A percentile compares a stretch with the other conserved stretches of the same genome.
These are phyloP conservation scores for Chloromyia formosa DNA, from an alignment of 2,888 invertebrate genomes.

Conservation along the genomic window DNA sequence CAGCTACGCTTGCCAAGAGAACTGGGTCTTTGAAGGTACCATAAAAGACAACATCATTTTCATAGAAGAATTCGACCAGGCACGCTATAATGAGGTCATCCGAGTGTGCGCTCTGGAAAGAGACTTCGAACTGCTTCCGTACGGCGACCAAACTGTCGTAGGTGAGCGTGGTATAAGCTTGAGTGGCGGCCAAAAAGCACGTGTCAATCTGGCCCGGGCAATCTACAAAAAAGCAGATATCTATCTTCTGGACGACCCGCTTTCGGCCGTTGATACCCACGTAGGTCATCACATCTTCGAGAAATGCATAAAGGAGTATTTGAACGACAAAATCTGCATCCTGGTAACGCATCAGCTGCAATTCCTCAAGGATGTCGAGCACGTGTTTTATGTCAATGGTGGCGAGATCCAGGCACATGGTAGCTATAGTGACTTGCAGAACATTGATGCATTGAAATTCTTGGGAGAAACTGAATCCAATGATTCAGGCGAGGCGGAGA, in stretches of 20 bases:
- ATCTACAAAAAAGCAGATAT: slow-evolving; percentile 80
- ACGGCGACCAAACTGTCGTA: slow-evolving; percentile 66
- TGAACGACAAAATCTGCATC: slow-evolving; percentile 72
- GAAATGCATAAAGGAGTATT: slow-evolving; percentile 71
- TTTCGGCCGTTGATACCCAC: slow-evolving; percentile 80
- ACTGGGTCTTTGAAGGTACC: slow-evolving; percentile 83
- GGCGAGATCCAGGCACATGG: slow-evolving; percentile 62
- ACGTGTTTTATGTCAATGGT: slow-evolving; percentile 67
- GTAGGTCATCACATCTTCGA: slow-evolving; percentile 81
- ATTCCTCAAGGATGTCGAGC: slow-evolving; percentile 68
- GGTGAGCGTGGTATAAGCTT: slow-evolving; percentile 77
- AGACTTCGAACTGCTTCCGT: slow-evolving; percentile 72
- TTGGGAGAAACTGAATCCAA: slow-evolving; percentile 56
- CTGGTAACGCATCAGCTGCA: slow-evolving; percentile 66
- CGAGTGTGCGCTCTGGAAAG: slow-evolving; percentile 70
- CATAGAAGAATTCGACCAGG: slow-evolving; percentile 75
- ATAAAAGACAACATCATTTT: slow-evolving; percentile 94
- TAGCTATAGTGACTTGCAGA: slow-evolving; percentile 64
- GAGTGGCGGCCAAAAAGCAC: slow-evolving; percentile 79
- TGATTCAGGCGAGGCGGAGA: slow-evolving; percentile 57
- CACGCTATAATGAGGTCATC: slow-evolving; percentile 65
- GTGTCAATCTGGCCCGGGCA: slow-evolving; percentile 79
- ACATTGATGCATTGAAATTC: slow-evolving; percentile 67
- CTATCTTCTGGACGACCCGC: slow-evolving; percentile 80
- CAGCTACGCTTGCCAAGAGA: slow-evolving; percentile 83